These are phyloP conservation scores for Mesorhabditis spiculigera DNA, from an alignment of 2,888 invertebrate species.

Conservation along the genomic window DNA sequence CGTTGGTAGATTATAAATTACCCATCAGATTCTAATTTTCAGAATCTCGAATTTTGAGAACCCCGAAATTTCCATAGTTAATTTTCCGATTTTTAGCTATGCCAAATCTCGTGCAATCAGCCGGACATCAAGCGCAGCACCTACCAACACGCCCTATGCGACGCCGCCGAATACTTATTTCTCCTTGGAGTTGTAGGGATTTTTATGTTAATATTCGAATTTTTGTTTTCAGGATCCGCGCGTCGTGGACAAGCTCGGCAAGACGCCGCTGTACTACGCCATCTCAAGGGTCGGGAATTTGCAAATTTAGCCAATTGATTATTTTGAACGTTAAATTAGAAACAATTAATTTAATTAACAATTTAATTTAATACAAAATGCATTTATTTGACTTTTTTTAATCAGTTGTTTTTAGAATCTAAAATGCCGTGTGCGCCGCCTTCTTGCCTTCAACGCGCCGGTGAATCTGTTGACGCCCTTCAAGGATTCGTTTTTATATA, in stretches of 20 bases:
- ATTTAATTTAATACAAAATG: no score
- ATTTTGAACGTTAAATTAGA: no score
- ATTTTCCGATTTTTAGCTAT: background rate
- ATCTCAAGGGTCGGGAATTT: background rate
- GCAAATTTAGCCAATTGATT: no score
- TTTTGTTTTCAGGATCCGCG: background rate
- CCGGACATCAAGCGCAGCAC: background rate
- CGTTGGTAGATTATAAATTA: no score
- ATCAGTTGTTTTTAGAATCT: background rate
- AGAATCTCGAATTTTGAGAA: background rate
- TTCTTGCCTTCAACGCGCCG: background rate
- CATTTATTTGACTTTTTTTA: background rate
- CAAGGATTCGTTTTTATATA: background rate
- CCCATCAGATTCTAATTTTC: no score
- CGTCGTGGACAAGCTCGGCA: background rate
- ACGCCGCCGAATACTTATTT: constrained; percentile 1
- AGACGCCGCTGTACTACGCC: background rate
- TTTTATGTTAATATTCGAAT: no score
- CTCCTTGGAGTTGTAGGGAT: background rate
- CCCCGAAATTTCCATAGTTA: background rate
- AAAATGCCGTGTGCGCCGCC: background rate
- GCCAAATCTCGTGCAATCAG: constrained; percentile 1
- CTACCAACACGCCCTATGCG: background rate
- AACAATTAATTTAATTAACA: no score
- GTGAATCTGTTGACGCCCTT: background rate